Base-by-base conservation (phyloP, 2,888 invertebrate genomes). In the Linnaemya vulpina region DNA sequence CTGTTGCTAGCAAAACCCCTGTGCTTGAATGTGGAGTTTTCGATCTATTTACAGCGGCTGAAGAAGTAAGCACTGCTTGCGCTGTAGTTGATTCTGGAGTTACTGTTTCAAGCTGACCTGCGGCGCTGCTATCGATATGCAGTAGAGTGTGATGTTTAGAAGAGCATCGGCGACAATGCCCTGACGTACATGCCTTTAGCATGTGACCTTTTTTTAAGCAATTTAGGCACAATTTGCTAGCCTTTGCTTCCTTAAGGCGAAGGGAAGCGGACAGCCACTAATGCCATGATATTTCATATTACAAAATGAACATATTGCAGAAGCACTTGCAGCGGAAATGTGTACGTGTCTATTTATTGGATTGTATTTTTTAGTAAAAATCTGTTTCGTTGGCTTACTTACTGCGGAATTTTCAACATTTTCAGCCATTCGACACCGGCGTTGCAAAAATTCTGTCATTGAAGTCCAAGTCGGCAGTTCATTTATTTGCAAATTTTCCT, bases 191-290 rank as follows among this genome's bases (percentile, higher is more conserved):
- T 17, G 67, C 75, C 58, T 86, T 82, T 20, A 84, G 35, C 30
- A 83, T 40, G 11, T 40, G 38, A 5, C 11, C 38, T 9, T 40
- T 40, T 40, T 8, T 40, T 40, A 40, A 40, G 38, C 38, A 40
- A 62, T 88, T 88, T 2, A 86, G 46, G n/a, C 86, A 87, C 43
- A 87, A 51, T 70, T 25, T 62, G n/a, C 49, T 25, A 0, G 1
- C 60, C 35, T 68, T 60, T 13, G 55, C 53, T 17, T 79, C 73
- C 20, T 73, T 71, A 17, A 79, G 53, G 13, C 67, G 67, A n/a
- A 83, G 13, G 2, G 58, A 10, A 0, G 17, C 0, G 67, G 30
- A 20, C 82, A 83, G 25, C 43, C 58, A 3, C 43, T 68, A 2
- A 82, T 82, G 11, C 30, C 63, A 22, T 82, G 75, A 3, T 65